Base-by-base conservation (phyloP, 2,888 invertebrate species). In the Pollenia labialis region DNA sequence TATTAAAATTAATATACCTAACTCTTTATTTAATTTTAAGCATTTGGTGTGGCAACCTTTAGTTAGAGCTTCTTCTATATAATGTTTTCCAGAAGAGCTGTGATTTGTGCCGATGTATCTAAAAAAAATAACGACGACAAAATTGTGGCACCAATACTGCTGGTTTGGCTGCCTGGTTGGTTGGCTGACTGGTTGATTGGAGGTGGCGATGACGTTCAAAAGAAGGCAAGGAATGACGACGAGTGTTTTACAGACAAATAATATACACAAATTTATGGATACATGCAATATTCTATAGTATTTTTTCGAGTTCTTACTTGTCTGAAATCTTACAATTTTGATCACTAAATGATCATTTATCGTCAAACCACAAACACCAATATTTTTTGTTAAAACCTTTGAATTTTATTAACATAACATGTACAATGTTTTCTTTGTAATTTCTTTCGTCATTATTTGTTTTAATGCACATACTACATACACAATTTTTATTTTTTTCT, bases 231-330 rank as follows among this genome's bases (percentile, higher is more conserved):
- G 87, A 84, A 87, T 74, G 84, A 87, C 76, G 81, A 84, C 48
- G 87, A 84, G 86, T 81, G 72, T 68, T 80, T 71, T 75, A 84
- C 83, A 84, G 86, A 87, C 84, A 87, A 81, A 84, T 82, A 82
- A 86, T 87, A 84, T 84, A 87, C 87, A 87, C 84, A 87, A 87
- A 84, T 81, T 87, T 87, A 84, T 87, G 84, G 87, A 87, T 87
- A 87, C 87, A 87, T 87, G 87, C 79, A 87, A 87, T 87, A 83
- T 72, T 86, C 80, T 83, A 83, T 84, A 80, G 18, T 84, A 81
- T 72, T 76, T 81, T 50, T 71, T 46, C 58, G 60, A 52, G 42
- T 11, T 40, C 10, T 76, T 40, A 79, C 52, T 79, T 84, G 64
- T 12, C 72, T 64, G 9, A 16, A 69, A 68, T 74, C 23, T 71